A percentile compares a stretch with the other conserved stretches of the same genome.
These are phyloP conservation scores for Brachyptera risi DNA, from an alignment of 2,888 invertebrate species.

Conservation along the genomic window DNA sequence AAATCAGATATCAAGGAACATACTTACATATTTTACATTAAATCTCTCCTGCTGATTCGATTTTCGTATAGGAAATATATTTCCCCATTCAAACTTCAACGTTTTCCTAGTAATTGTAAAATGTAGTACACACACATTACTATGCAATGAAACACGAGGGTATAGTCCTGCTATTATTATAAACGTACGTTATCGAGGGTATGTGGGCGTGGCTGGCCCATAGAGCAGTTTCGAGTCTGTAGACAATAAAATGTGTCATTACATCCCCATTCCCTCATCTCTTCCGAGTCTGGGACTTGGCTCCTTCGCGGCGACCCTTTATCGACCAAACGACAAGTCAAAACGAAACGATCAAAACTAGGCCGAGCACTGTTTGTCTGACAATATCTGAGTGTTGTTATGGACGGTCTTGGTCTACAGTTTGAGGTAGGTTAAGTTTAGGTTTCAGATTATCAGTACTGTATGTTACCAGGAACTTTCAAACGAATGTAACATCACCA, in stretches of 20 bases:
- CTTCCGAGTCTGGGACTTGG: not conserved
- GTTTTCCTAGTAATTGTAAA: no score
- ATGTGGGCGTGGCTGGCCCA: not conserved
- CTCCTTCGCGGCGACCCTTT: not conserved
- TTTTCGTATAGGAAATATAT: no score
- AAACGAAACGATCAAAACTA: slow-evolving; percentile 5
- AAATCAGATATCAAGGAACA: no score
- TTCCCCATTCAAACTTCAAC: no score
- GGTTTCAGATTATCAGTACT: no score
- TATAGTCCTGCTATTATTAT: not conserved
- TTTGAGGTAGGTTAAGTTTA: slow-evolving; percentile 4
- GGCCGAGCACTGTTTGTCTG: not conserved
- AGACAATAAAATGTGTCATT: slow-evolving; percentile 24
- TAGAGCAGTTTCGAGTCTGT: not conserved
- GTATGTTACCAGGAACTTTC: no score
- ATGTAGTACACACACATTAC: not conserved
- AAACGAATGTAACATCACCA: no score
- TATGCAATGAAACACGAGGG: not conserved
- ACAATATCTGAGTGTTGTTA: not conserved
- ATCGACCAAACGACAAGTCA: not conserved
- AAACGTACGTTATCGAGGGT: not conserved
- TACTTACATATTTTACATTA: no score
- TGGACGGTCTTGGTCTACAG: not conserved
- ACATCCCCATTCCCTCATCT: slow-evolving; percentile 13
- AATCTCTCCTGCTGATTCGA: no score